Conservation (phyloP, 2,113 vertebrate species). For the Psettodes erumei region DNA sequence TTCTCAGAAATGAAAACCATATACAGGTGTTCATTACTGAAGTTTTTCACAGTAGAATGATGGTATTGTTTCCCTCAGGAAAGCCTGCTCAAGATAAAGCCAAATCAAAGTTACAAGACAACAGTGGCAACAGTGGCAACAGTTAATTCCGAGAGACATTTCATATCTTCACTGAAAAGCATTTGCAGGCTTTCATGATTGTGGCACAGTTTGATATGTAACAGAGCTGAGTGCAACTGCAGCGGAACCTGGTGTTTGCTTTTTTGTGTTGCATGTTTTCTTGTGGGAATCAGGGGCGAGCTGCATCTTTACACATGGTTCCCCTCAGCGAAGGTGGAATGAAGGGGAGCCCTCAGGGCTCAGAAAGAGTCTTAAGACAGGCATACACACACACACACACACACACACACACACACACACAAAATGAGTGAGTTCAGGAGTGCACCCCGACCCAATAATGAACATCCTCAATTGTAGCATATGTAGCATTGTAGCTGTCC, state of each 20-base stretch:
- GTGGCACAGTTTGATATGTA: constrained; percentile 48
- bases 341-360: constrained; percentile 70
- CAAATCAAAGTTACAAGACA: constrained; percentile 30
- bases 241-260: constrained; percentile 55
- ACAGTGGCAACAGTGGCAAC: no score
- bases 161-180: constrained; percentile 39
- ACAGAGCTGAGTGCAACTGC: constrained; percentile 32
- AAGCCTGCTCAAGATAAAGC: constrained; percentile 12
- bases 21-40: constrained; percentile 22
- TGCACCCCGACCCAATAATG: background rate
- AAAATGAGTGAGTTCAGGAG: background rate
- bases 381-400: constrained; percentile 31
- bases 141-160: constrained; percentile 45
- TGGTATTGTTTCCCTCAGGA: constrained; percentile 32
- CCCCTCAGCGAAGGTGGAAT: constrained; percentile 69
- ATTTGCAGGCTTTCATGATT: constrained; percentile 41
- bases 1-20: background rate
- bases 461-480: background rate
- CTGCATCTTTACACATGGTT: constrained; percentile 67
- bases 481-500: no score
- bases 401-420: background rate
- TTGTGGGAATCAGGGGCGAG: constrained; percentile 52
- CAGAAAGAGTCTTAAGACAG: constrained; percentile 55
- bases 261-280: constrained; percentile 51
- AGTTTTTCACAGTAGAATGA: constrained; percentile 13